Evolutionary conservation across 2,113 vertebrate species (phyloP).

Genomic region (Periophthalmodon schlosseri): DNA sequence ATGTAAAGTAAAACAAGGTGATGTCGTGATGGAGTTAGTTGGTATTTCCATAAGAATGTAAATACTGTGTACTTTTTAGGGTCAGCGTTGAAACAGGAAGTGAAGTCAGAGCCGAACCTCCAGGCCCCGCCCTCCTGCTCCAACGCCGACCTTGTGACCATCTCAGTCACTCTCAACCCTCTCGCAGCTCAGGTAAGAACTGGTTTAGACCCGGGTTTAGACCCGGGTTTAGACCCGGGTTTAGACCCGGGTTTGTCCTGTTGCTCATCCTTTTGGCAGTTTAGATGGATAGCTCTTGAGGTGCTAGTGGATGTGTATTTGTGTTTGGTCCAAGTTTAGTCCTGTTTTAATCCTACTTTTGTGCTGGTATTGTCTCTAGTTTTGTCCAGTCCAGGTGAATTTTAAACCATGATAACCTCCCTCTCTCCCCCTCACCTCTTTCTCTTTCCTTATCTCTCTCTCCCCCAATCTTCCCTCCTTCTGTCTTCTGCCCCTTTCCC

Average conservation of each 20-base stretch:
- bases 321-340: not conserved
- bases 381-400: no score
- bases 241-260: not conserved
- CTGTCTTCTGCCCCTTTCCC: not conserved
- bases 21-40: no score
- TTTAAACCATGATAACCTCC: no score
- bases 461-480: not conserved
- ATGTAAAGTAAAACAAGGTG: no score
- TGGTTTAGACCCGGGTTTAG: not conserved
- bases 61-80: slow-evolving; percentile 64
- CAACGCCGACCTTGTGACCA: slow-evolving; percentile 89
- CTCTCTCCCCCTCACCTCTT: no score
- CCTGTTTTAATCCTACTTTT: not conserved
- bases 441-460: no score
- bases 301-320: no score
- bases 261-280: no score
- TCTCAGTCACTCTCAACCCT: slow-evolving; percentile 92
- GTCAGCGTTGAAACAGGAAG: slow-evolving; percentile 84
- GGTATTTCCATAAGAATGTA: no score
- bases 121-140: slow-evolving; percentile 84
- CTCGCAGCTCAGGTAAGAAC: slow-evolving; percentile 86
- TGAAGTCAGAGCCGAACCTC: slow-evolving; percentile 86
- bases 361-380: not conserved
- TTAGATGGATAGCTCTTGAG: no score
- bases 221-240: not conserved